phyloP scores from a whole-genome alignment of 2,113 vertebrate species.

The Nicator chloris region DNA sequence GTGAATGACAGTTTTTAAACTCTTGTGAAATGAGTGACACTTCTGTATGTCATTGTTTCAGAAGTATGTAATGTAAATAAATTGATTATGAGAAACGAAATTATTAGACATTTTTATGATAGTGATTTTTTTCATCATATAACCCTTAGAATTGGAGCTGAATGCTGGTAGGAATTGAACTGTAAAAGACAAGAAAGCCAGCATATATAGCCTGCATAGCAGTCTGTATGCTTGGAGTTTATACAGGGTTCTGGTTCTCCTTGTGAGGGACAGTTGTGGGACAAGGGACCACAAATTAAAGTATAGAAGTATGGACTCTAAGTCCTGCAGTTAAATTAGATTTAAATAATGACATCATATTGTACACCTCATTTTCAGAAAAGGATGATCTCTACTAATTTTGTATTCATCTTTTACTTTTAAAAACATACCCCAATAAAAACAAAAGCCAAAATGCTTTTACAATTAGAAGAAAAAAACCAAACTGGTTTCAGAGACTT shows the following conservation, averaged over 20 bases:
- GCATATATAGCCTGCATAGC: background rate
- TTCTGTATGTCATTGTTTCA: background rate
- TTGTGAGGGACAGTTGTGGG: background rate
- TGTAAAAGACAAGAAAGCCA: background rate
- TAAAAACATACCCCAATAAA: background rate
- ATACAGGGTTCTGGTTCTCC: background rate
- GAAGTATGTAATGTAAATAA: background rate
- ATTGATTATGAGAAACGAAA: background rate
- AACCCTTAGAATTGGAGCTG: background rate
- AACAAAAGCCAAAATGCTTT: background rate
- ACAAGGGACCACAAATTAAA: background rate
- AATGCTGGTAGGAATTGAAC: background rate
- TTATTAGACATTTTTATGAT: background rate
- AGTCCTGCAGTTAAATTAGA: background rate
- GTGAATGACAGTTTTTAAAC: background rate
- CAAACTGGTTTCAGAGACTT: background rate
- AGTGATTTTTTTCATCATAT: background rate
- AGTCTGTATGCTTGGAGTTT: background rate
- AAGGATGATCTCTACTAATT: background rate
- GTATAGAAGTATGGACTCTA: background rate
- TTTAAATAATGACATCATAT: background rate
- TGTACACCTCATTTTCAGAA: rapidly evolving
- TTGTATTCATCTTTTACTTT: background rate
- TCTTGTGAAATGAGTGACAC: background rate
- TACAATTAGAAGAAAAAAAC: background rate